Percentiles rank a stretch among this genome's conserved stretches.
Conservation (phyloP, 2,888 invertebrate genomes). For the Diaperis boleti region DNA sequence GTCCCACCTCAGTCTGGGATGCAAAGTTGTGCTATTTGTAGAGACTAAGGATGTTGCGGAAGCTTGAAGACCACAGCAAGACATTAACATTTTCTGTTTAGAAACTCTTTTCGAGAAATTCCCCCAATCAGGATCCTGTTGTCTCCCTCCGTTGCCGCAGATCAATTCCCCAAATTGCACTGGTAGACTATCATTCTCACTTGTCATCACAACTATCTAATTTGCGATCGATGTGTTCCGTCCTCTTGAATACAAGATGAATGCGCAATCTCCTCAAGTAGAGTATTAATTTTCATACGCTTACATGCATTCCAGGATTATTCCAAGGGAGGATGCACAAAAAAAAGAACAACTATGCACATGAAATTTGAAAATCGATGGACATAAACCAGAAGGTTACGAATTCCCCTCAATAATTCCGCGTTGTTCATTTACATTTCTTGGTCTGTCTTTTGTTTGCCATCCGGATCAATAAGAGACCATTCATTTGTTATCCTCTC, state of each 20-base stretch:
- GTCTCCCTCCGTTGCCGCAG: background rate
- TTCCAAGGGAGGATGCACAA: background rate
- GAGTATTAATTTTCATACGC: slow-evolving; percentile 57
- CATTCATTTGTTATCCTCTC: slow-evolving; percentile 41
- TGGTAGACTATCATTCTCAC: slow-evolving; percentile 32
- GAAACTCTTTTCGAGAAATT: too few species aligned
- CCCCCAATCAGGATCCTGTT: too few species aligned
- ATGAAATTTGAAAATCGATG: slow-evolving; percentile 35
- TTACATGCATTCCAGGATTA: slow-evolving; percentile 54
- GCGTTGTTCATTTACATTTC: slow-evolving; percentile 45
- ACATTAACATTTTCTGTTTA: too few species aligned
- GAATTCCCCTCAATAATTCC: slow-evolving; percentile 39
- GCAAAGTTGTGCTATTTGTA: too few species aligned
- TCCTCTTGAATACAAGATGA: slow-evolving; percentile 48
- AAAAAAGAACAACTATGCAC: slow-evolving; percentile 8
- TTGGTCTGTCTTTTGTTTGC: slow-evolving; percentile 45
- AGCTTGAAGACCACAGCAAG: too few species aligned
- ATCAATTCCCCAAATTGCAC: slow-evolving; percentile 10
- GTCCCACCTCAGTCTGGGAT: too few species aligned
- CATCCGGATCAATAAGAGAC: slow-evolving; percentile 42
- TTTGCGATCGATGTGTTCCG: slow-evolving; percentile 49
- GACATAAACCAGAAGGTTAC: slow-evolving; percentile 40
- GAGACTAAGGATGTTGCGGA: too few species aligned
- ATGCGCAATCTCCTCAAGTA: slow-evolving; percentile 54
- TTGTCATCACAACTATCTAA: slow-evolving; percentile 50